These are phyloP conservation scores for Heliconius ethilla DNA, from an alignment of 2,888 invertebrate genomes.

Conservation along the genomic window DNA sequence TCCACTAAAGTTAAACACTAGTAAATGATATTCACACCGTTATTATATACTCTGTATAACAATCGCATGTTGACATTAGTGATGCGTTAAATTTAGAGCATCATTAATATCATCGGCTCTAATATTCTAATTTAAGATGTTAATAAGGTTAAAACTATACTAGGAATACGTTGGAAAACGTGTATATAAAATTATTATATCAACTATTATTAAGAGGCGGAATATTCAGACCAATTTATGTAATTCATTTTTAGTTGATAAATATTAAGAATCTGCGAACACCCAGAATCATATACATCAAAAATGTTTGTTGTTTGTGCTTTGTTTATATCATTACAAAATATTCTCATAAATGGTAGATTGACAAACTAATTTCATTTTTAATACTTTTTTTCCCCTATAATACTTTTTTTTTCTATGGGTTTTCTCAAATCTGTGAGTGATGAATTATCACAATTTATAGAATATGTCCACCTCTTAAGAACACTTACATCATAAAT, in stretches of 20 bases:
- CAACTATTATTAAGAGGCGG: conserved; percentile 33
- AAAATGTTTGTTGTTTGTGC: conserved; percentile 9
- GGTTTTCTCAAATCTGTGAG: not conserved
- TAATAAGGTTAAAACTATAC: conserved; percentile 27
- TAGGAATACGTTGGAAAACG: conserved; percentile 29
- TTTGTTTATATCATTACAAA: not conserved
- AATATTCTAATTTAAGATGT: conserved; percentile 30
- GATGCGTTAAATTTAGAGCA: conserved; percentile 25
- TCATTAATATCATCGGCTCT: conserved; percentile 36
- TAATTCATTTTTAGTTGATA: not conserved
- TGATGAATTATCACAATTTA: conserved; percentile 8
- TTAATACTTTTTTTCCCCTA: not conserved
- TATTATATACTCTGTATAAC: conserved; percentile 54
- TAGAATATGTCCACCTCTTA: conserved; percentile 40
- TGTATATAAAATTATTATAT: conserved; percentile 28
- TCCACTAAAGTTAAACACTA: conserved; percentile 41
- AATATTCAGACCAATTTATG: conserved; percentile 26
- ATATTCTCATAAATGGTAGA: not conserved
- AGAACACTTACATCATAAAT: conserved; percentile 38
- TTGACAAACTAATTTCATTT: not conserved
- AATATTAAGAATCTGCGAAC: not conserved
- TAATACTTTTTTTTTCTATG: not conserved
- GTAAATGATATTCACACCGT: conserved; percentile 45
- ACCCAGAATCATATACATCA: not conserved
- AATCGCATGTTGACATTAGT: conserved; percentile 47